Percentiles rank a stretch among this genome's conserved stretches.
Evolutionary conservation across 2,113 vertebrate genomes (phyloP).

Genomic region (Rhombomys opimus): DNA sequence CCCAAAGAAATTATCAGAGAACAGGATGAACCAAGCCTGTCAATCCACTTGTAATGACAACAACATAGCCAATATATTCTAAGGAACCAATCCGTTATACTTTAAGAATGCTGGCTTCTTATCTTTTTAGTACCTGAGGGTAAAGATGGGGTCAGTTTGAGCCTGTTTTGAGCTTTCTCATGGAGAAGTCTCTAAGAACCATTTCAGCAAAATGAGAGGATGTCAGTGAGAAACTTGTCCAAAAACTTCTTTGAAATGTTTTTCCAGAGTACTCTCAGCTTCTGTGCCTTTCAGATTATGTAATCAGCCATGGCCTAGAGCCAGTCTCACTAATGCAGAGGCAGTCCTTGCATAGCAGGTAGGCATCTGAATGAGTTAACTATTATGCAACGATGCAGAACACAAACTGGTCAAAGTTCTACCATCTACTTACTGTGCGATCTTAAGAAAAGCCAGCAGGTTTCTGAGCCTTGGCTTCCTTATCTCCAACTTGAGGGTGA

Average conservation of each 20-base stretch:
- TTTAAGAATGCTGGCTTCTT: not conserved
- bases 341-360: not conserved
- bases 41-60: not conserved
- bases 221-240: not conserved
- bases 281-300: not conserved
- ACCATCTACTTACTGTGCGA: not conserved
- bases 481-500: not conserved
- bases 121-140: not conserved
- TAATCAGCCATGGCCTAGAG: not conserved
- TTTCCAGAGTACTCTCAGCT: not conserved
- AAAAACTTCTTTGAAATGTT: not conserved
- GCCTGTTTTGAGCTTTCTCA: too few relatives aligned
- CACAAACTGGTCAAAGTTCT: constrained; percentile 36
- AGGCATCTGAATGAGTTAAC: not conserved
- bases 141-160: not conserved
- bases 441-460: not conserved
- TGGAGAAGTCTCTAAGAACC: not conserved
- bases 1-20: not conserved
- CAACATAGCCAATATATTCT: not conserved
- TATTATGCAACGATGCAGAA: not conserved
- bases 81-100: not conserved
- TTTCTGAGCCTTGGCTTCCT: constrained; percentile 42
- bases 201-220: constrained; percentile 21
- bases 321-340: not conserved
- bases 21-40: not conserved